Base-by-base conservation (phyloP, 2,113 vertebrate genomes). In the Cottus gobio region DNA sequence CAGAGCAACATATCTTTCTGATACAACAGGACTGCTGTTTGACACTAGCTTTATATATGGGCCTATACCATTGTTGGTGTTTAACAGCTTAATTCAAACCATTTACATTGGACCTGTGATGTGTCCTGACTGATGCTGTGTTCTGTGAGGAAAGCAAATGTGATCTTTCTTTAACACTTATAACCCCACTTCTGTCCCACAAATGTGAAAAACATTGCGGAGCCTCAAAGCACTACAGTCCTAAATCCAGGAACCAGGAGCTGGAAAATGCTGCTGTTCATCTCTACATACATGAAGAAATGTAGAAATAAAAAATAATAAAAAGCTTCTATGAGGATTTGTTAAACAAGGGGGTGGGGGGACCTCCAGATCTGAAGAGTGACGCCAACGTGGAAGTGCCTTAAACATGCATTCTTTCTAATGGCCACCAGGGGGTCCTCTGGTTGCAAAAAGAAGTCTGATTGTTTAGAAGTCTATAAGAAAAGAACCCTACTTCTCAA, bases 291-390 rank as follows among this genome's bases (percentile, higher is more conserved):
- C 71, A 60, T 22, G 71, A n/a, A n/a, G n/a, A n/a, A n/a, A n/a
- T n/a, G 67, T 78, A 37, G 70, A 86, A 31, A 31, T 4, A 31
- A 31, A 31, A 3, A 31, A 2, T 5, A 31, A 67, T 73, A 77
- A 70, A 79, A 28, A n/a, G 69, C 71, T 34, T 30, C 62, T 76
- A 44, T 61, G 57, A 48, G 58, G 77, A 85, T 80, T 77, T 63
- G 62, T 66, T 60, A 56, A 76, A 73, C 50, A 52, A 52, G 7
- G 48, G 48, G 22, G 7, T n/a, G 7, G 48, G 48, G 22, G 7
- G 3, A n/a, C 50, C 22, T 54, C 8, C 50, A 3, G 22, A 11
- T 54, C 50, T 24, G 22, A n/a, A 24, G 11, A 54, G 22, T 54
- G 22, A 54, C 24, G 22, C 50, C 50, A 54, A 54, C 10, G 46